phyloP scores from a whole-genome alignment of 2,888 invertebrate genomes.

The Fissipunctia ypsillon region DNA sequence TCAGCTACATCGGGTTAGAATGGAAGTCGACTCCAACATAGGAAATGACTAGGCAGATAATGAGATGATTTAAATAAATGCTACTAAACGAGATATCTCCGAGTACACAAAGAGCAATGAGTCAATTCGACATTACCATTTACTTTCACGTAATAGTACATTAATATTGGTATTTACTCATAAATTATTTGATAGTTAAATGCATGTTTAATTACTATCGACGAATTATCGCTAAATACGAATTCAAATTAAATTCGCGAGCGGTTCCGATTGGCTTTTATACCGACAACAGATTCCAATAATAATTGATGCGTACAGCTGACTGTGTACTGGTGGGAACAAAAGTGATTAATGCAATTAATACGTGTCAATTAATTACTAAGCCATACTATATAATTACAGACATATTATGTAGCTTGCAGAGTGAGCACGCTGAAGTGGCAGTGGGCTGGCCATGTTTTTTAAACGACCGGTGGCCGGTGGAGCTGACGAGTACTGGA shows the following conservation, averaged over 20 bases:
- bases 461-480: neutral
- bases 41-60: no score
- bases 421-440: neutral
- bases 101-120: neutral
- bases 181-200: conserved; percentile 52
- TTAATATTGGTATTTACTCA: conserved; percentile 43
- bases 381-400: neutral
- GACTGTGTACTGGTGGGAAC: conserved; percentile 48
- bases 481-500: neutral
- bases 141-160: conserved; percentile 18
- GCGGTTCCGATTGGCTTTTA: conserved; percentile 70
- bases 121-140: neutral
- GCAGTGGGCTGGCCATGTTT: neutral
- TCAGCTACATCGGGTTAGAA: no score
- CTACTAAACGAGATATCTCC: neutral
- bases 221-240: conserved; percentile 64
- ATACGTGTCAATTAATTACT: conserved; percentile 24
- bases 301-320: conserved; percentile 74
- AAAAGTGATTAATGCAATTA: conserved; percentile 34
- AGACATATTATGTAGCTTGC: neutral
- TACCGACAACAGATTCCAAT: conserved; percentile 71
- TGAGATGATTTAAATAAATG: no score
- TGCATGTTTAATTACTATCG: conserved; percentile 56
- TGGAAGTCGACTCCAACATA: no score
- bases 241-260: conserved; percentile 65